Percentiles rank a stretch among this genome's conserved stretches.
Conservation (phyloP, 1,140 invertebrate genomes). For the Hydropsyche tenuis region DNA sequence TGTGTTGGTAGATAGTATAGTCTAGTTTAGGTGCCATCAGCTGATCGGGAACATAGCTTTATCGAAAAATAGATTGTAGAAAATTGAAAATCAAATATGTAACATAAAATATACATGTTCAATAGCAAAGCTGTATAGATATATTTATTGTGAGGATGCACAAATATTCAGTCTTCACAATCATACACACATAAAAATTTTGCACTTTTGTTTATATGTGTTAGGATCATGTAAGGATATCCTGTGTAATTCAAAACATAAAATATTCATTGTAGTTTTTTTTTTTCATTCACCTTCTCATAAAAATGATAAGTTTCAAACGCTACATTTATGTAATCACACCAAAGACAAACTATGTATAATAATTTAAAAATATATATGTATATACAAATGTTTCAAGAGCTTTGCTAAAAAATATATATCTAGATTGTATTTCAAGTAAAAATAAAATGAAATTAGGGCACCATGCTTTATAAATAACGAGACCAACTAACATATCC, state of each 20-base stretch:
- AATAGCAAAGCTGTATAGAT: constrained; percentile 31
- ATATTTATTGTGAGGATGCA: neutral
- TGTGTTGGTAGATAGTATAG: constrained; percentile 50
- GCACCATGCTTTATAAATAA: no score
- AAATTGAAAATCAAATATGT: constrained; percentile 23
- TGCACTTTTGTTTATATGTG: no score
- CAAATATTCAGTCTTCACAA: constrained; percentile 6
- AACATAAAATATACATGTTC: constrained; percentile 20
- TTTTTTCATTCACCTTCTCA: no score
- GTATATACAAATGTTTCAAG: neutral
- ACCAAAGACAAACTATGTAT: neutral
- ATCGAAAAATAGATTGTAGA: constrained; percentile 59
- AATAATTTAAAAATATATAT: neutral
- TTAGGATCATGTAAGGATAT: no score
- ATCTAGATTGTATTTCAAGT: constrained; percentile 15
- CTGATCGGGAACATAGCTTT: constrained; percentile 63
- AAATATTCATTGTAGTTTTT: no score
- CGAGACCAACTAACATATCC: constrained; percentile 23
- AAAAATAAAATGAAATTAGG: neutral
- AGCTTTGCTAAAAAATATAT: neutral
- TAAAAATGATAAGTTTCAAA: no score
- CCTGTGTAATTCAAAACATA: neutral
- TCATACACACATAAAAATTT: constrained; percentile 4
- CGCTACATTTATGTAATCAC: neutral
- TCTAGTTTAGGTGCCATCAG: constrained; percentile 50